A percentile compares a stretch with the other conserved stretches of the same genome.
These are phyloP conservation scores for Syngnathus acus DNA, from an alignment of 2,797 vertebrate species.

Conservation along the genomic window DNA sequence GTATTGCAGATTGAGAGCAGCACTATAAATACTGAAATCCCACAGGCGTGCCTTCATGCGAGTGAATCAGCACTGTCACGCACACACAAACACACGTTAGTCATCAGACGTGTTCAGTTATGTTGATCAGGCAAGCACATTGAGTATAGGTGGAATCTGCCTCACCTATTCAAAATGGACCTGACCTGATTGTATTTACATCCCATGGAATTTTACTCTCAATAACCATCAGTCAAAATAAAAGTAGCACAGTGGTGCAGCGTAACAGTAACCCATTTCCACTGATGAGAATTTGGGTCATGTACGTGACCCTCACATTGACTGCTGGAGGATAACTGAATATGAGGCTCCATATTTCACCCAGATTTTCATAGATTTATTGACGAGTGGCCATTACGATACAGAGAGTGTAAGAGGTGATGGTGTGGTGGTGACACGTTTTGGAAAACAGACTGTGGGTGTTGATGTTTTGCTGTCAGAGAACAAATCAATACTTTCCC, in stretches of 20 bases:
- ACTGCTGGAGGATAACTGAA: slow-evolving; percentile 17
- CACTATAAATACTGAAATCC: too few relatives aligned
- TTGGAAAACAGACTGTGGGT: background rate
- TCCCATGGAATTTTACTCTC: background rate
- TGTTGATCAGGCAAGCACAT: too few relatives aligned
- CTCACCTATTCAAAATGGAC: too few relatives aligned
- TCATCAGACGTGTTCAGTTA: too few relatives aligned
- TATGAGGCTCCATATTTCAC: slow-evolving; percentile 14
- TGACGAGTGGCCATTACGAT: slow-evolving; percentile 20
- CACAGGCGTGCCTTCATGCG: too few relatives aligned
- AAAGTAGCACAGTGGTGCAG: slow-evolving; percentile 14
- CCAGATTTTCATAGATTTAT: slow-evolving; percentile 44
- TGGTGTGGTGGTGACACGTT: background rate
- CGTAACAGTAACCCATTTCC: slow-evolving; percentile 53
- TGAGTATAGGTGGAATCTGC: too few relatives aligned
- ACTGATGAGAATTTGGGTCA: slow-evolving; percentile 42
- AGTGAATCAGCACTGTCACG: too few relatives aligned
- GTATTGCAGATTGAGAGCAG: too few relatives aligned
- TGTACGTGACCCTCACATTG: slow-evolving; percentile 8
- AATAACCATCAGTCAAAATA: background rate
- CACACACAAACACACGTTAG: too few relatives aligned
- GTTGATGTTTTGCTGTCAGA: slow-evolving; percentile 5
- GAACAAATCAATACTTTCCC: background rate
- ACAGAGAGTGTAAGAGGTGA: background rate
- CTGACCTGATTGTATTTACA: background rate